Evolutionary conservation across 2,113 vertebrate species (phyloP), one percentile per base, ranked within the genome.

Genomic region (Notiomystis cincta): DNA sequence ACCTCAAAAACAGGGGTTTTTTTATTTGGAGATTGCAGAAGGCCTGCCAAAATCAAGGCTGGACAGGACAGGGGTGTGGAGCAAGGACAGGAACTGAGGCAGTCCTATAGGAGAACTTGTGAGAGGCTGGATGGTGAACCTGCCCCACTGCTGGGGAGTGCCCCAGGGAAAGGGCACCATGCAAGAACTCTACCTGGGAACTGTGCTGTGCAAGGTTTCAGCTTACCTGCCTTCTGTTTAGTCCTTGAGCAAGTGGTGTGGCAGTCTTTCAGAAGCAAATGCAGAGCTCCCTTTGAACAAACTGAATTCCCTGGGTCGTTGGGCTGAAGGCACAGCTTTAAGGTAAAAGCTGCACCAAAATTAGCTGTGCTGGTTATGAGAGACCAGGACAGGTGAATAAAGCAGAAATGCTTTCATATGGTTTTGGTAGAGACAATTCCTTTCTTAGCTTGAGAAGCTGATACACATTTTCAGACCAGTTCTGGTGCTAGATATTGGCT

Each of bases 131-230:
- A 4, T 65, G 40, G 30, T 35, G 50, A 77, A 48, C 3, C 15
- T 44, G 13, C 13, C 48, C 16, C 15, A 7, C 2, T 13, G 3
- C 28, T 35, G 33, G 38, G 31, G 14, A 71, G 33, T 45, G 64
- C 45, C 16, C 45, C 31, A 7, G 7, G 38, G 17, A 27, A 62
- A 88, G 56, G 42, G 10, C 7, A 23, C 27, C 0, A 0, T n/a
- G 51, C 38, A 28, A 11, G 20, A 50, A 15, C 14, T 80, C 31
- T 17, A 0, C 0, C 2, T 50, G 37, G 9, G 57, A 71, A 3
- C 2, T 16, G 2, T 35, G 47, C 33, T 65, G 19, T n/a, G 30
- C 25, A 4, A 45, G 45, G 5, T 40, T 91, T 31, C n/a, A 54
- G 24, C 18, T 51, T 10, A 2, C 9, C 56, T 82, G 14, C 15